A percentile compares a stretch with the other conserved stretches of the same genome.
Conservation (phyloP, 2,797 vertebrate species). For the Meriones psammophilus region DNA sequence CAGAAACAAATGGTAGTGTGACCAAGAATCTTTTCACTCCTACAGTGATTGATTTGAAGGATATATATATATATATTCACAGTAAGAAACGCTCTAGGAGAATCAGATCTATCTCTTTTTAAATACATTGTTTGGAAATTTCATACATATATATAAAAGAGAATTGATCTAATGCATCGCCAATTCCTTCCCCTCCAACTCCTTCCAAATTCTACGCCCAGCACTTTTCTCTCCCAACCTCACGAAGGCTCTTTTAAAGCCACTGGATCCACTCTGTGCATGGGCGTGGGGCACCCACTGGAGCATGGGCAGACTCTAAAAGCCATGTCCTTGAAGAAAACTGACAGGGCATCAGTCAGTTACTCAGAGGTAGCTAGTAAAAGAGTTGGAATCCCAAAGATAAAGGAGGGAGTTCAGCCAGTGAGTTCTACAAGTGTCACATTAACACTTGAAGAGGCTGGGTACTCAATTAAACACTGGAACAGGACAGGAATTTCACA, state of each 20-base stretch:
- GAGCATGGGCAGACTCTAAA: not conserved
- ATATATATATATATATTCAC: not conserved
- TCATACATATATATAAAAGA: not conserved
- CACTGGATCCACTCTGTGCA: not conserved
- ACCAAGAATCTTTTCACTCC: not conserved
- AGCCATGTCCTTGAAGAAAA: not conserved
- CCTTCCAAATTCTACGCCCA: not conserved
- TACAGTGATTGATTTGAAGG: not conserved
- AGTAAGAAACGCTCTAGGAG: not conserved
- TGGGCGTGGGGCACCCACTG: not conserved
- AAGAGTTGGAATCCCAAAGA: not conserved
- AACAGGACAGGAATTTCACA: not conserved
- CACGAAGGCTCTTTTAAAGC: not conserved
- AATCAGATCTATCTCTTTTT: slow-evolving; percentile 12
- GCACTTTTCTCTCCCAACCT: not conserved
- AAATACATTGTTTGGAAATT: not conserved
- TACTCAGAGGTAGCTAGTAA: slow-evolving; percentile 20
- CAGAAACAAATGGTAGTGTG: not conserved
- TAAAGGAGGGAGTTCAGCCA: not conserved
- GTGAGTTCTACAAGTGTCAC: not conserved
- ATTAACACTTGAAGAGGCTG: not conserved
- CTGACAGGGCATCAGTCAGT: not conserved
- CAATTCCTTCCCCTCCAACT: not conserved
- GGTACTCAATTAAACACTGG: not conserved
- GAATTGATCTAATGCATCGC: not conserved